Conservation (phyloP, 2,797 vertebrate genomes). For the Myripristis murdjan region DNA sequence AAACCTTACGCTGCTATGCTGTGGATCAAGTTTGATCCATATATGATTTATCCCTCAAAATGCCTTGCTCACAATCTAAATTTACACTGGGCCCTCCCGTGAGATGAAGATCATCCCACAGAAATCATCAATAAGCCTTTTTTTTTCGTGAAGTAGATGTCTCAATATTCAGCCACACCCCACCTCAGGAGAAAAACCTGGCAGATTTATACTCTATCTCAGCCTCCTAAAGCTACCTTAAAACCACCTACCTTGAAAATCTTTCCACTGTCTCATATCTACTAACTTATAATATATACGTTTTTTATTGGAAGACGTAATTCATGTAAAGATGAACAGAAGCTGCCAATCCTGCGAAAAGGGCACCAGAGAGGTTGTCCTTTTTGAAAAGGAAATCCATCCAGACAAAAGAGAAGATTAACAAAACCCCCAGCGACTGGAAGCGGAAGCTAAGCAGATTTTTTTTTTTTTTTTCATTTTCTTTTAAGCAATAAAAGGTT, state of each 20-base stretch:
- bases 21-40: constrained; percentile 26
- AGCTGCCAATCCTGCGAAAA: not conserved
- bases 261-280: constrained; percentile 30
- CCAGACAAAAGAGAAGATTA: constrained; percentile 64
- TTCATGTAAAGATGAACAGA: not conserved
- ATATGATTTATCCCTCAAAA: constrained; percentile 1
- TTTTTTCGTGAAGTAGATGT: not conserved
- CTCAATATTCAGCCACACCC: constrained; percentile 12
- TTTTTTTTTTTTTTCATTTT: constrained; percentile 58
- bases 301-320: too few species aligned
- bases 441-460: constrained; percentile 63
- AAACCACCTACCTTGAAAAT: not conserved
- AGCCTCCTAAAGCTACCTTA: too few species aligned
- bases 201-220: too few species aligned
- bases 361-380: too few species aligned
- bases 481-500: constrained; percentile 49
- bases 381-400: not conserved
- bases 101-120: not conserved
- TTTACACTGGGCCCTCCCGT: not conserved
- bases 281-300: too few species aligned
- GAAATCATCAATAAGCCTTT: not conserved
- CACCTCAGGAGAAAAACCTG: too few species aligned
- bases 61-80: not conserved
- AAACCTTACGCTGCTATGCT: constrained; percentile 4
- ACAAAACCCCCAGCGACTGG: constrained; percentile 41